Evolutionary conservation across 2,797 vertebrate genomes (phyloP).

Genomic region (Fratercula arctica): DNA sequence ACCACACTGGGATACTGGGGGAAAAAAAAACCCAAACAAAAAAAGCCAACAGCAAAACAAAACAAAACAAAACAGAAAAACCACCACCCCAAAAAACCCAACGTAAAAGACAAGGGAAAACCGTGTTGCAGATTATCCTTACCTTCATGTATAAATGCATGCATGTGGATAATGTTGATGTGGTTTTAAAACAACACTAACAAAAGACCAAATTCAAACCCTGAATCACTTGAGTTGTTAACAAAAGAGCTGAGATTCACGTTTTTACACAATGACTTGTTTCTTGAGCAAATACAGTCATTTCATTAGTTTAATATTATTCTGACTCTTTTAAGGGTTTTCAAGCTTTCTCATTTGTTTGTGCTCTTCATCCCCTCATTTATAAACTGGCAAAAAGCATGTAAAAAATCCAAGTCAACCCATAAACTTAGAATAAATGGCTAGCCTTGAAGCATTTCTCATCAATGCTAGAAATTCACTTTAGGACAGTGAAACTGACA

Average conservation of each 20-base stretch:
- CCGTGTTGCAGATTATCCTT: neutral
- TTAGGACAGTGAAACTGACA: conserved; percentile 12
- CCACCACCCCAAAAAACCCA: too few species aligned
- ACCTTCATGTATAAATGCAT: neutral
- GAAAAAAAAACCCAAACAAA: neutral
- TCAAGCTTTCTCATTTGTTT: neutral
- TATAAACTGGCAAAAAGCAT: neutral
- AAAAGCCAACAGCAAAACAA: neutral
- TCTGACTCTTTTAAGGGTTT: neutral
- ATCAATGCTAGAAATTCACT: conserved; percentile 7
- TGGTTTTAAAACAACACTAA: neutral
- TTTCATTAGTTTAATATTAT: neutral
- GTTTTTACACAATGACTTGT: neutral
- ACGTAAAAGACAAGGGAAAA: neutral
- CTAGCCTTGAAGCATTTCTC: neutral
- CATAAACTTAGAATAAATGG: neutral
- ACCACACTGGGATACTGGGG: neutral
- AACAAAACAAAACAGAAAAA: neutral
- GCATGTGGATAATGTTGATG: neutral
- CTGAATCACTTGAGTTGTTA: neutral
- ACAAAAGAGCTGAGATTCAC: neutral
- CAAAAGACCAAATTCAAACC: neutral
- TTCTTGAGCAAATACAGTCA: neutral
- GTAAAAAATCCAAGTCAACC: neutral
- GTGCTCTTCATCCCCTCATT: neutral